These are phyloP conservation scores for Diabrotica undecimpunctata DNA, from an alignment of 1,140 invertebrate species.

Conservation along the genomic window DNA sequence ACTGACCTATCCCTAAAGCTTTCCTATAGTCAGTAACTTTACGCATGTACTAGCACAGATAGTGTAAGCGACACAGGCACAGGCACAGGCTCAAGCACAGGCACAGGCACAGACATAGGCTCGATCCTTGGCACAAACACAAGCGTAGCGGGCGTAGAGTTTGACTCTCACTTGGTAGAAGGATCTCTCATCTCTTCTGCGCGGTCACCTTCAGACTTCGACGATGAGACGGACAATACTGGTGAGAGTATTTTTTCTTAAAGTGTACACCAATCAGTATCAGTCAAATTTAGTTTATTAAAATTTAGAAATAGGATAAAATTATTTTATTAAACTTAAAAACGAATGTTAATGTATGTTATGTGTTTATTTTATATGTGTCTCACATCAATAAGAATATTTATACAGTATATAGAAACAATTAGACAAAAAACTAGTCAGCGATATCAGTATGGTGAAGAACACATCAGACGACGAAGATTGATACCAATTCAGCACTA, in stretches of 20 bases:
- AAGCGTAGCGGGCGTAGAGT: slow-evolving; percentile 37
- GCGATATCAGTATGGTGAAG: too few relatives aligned
- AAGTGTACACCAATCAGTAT: slow-evolving; percentile 18
- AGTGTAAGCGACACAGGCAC: slow-evolving; percentile 38
- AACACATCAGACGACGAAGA: too few relatives aligned
- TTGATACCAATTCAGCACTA: too few relatives aligned
- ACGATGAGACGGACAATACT: slow-evolving; percentile 38
- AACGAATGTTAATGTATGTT: too few relatives aligned
- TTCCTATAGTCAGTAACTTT: slow-evolving; percentile 32
- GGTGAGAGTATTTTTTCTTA: slow-evolving; percentile 42
- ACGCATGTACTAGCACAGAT: slow-evolving; percentile 42
- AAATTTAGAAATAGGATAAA: too few relatives aligned
- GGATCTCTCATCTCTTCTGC: slow-evolving; percentile 44
- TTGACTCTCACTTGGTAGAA: slow-evolving; percentile 46
- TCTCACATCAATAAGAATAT: too few relatives aligned
- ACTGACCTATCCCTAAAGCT: not conserved
- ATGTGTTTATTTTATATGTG: too few relatives aligned
- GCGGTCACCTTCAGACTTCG: slow-evolving; percentile 42
- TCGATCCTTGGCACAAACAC: slow-evolving; percentile 41
- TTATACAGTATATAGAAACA: too few relatives aligned
- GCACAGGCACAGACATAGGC: slow-evolving; percentile 43
- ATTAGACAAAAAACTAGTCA: too few relatives aligned
- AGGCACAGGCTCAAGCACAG: slow-evolving; percentile 38
- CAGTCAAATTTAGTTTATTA: too few relatives aligned
- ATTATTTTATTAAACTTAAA: too few relatives aligned